A percentile compares a stretch with the other conserved stretches of the same genome.
These are phyloP conservation scores for Schizothorax lantsangensis DNA, from an alignment of 2,797 vertebrate genomes.

Conservation along the genomic window DNA sequence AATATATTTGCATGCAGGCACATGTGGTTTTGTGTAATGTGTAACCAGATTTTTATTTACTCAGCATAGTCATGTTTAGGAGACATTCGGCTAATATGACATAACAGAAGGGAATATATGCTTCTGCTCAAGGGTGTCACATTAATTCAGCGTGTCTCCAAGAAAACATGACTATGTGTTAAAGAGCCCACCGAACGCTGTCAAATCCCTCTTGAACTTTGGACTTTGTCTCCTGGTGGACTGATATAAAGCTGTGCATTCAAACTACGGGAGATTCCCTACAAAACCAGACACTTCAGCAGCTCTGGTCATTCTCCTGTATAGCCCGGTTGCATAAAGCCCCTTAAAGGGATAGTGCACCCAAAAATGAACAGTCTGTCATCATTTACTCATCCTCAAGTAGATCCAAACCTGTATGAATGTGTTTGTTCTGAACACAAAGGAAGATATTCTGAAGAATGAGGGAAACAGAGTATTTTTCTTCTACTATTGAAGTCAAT, in stretches of 20 bases:
- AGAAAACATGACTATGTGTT: neutral
- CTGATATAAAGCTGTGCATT: neutral
- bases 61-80: neutral
- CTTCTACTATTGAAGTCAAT: no score
- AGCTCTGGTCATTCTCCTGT: neutral
- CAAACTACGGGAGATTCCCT: neutral
- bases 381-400: no score
- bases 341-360: no score
- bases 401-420: no score
- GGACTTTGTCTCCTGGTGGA: neutral
- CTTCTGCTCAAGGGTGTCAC: neutral
- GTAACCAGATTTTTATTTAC: neutral
- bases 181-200: neutral
- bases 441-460: no score
- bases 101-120: neutral
- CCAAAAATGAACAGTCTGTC: no score
- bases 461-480: no score
- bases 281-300: neutral
- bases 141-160: neutral
- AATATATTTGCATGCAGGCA: neutral
- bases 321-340: neutral
- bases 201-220: neutral
- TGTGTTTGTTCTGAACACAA: no score
- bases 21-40: neutral
- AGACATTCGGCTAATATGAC: neutral